Evolutionary conservation across 2,113 vertebrate species (phyloP), one percentile per base, ranked within the genome.

Genomic region (Psittacara wagleri): DNA sequence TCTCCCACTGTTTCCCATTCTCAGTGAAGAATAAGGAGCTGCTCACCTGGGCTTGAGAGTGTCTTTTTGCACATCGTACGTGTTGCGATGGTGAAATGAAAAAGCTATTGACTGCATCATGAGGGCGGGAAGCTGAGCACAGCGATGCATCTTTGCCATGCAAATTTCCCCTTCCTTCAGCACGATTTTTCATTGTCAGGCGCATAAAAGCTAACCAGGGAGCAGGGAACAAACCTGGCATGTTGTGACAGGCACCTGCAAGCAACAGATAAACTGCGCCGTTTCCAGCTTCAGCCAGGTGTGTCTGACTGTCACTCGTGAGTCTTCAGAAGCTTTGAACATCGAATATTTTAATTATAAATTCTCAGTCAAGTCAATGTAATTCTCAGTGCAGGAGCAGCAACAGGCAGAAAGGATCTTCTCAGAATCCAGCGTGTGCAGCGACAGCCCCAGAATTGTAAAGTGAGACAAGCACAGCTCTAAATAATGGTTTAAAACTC

Each of bases 111-210:
- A 52, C 90, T 96, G 88, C 46, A 61, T 69, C 78, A 18, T 0
- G 5, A 64, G n/a, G 68, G 55, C n/a, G 80, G 83, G 72, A 97
- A 75, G 85, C 77, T 92, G 81, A 69, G 80, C 57, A 73, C 39
- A 49, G 88, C 67, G 83, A 88, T 63, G 80, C 77, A 64, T 85
- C 92, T 95, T 97, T 95, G 95, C 25, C 63, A 95, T 95, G 91
- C 67, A 95, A 88, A 95, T 96, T 96, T 96, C 72, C 78, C 85
- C 9, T 37, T 92, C 13, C 7, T 70, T 88, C 70, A 31, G 22
- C 1, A 0, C 64, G 78, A 68, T 92, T 92, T 94, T 87, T 73
- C 49, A 48, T 68, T 63, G 78, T 86, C 73, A 66, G 81, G 24
- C 13, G 72, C 80, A 96, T 54, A 91, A 95, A 91, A 94, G 37